phyloP scores from a whole-genome alignment of 2,888 invertebrate genomes.

The Drosophila pseudotakahashii region DNA sequence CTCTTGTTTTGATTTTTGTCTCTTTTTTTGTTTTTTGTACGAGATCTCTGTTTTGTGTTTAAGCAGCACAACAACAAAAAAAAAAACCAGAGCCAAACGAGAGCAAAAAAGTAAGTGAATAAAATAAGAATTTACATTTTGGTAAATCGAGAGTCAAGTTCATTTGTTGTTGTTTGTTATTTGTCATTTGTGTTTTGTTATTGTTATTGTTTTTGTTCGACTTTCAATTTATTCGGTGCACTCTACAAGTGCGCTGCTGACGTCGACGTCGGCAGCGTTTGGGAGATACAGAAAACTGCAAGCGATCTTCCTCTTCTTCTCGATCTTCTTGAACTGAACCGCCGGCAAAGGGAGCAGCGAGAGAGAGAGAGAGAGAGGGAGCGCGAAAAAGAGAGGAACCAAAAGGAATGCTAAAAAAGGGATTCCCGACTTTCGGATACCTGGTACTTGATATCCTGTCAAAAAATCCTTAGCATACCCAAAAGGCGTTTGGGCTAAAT shows the following conservation, averaged over 20 bases:
- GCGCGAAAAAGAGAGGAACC: not conserved
- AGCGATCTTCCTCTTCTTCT: constrained; percentile 30
- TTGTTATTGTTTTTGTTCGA: constrained; percentile 24
- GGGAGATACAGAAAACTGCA: constrained; percentile 42
- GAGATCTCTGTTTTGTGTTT: constrained; percentile 32
- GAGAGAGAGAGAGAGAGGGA: not conserved
- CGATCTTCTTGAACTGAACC: constrained; percentile 18
- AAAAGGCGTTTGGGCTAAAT: too few species aligned
- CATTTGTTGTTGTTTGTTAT: constrained; percentile 14
- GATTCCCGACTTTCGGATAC: not conserved
- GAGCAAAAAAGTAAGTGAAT: constrained; percentile 30
- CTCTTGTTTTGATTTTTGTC: constrained; percentile 60
- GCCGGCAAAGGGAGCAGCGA: constrained; percentile 8
- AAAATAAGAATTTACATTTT: constrained; percentile 6
- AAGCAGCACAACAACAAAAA: constrained; percentile 6
- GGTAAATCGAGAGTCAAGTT: constrained; percentile 24
- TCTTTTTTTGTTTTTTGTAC: constrained; percentile 4
- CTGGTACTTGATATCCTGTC: not conserved
- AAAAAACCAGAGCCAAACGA: constrained; percentile 9
- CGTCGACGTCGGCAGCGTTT: constrained; percentile 16
- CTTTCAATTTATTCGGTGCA: constrained; percentile 18
- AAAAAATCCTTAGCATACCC: not conserved
- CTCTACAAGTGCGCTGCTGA: constrained; percentile 26
- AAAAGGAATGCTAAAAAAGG: not conserved
- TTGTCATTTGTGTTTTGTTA: not conserved